Evolutionary conservation across 1,140 invertebrate species (phyloP).

Genomic region (Fopius arisanus): DNA sequence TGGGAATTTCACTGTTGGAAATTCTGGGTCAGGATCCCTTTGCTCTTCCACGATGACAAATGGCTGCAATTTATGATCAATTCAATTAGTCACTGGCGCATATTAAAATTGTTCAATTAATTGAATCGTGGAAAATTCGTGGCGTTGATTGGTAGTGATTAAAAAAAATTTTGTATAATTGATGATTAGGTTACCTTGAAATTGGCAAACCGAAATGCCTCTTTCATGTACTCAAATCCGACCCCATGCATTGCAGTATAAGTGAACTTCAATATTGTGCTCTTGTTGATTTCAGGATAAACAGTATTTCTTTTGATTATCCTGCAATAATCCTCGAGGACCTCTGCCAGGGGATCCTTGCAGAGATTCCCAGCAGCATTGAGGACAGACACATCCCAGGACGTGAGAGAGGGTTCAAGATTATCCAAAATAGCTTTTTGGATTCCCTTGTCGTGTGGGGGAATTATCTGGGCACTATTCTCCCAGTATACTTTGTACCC

Average conservation of each 20-base stretch:
- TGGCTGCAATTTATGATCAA: constrained; percentile 58
- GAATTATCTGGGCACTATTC: constrained; percentile 95
- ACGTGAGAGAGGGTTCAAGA: constrained; percentile 73
- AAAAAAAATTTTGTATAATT: constrained; percentile 8
- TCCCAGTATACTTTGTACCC: constrained; percentile 98
- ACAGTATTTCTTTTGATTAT: constrained; percentile 66
- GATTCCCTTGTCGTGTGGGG: constrained; percentile 91
- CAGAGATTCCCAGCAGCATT: constrained; percentile 61
- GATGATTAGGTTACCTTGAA: constrained; percentile 70
- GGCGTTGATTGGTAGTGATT: no score
- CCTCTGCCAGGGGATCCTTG: constrained; percentile 68
- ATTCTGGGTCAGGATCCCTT: constrained; percentile 92
- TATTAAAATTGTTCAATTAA: not conserved
- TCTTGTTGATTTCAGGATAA: constrained; percentile 70
- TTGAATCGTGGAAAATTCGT: no score
- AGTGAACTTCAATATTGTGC: constrained; percentile 74
- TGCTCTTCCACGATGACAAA: constrained; percentile 85
- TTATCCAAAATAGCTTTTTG: constrained; percentile 81
- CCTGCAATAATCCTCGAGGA: constrained; percentile 74
- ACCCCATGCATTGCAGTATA: constrained; percentile 99
- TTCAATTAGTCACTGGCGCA: no score
- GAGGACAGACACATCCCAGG: constrained; percentile 72
- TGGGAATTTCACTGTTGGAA: constrained; percentile 95
- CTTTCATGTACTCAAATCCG: constrained; percentile 80
- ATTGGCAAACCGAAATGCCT: constrained; percentile 79